Conservation (phyloP, 1,140 invertebrate species). For the Panagrolaimus sp. region DNA sequence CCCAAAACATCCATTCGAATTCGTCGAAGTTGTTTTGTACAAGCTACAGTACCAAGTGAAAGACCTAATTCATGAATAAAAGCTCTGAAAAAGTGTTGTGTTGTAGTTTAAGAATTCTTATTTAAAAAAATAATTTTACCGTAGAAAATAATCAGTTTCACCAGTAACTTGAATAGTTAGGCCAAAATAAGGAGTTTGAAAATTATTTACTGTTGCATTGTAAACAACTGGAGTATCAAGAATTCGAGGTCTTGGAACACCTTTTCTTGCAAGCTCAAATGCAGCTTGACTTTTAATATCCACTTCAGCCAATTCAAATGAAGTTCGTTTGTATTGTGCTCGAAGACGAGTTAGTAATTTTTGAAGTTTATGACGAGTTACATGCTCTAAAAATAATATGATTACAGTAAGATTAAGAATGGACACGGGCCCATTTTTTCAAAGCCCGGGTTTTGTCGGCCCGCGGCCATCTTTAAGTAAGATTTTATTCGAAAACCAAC, state of each 20-base stretch:
- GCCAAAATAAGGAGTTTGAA: slow-evolving; percentile 76
- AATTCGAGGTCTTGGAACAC: slow-evolving; percentile 71
- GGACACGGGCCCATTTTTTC: no score
- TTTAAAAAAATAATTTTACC: slow-evolving; percentile 30
- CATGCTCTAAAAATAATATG: slow-evolving; percentile 38
- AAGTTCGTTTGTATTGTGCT: slow-evolving; percentile 40
- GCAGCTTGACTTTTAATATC: slow-evolving; percentile 77
- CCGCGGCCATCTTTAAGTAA: no score
- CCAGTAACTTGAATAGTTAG: slow-evolving; percentile 66
- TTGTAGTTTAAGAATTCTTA: slow-evolving; percentile 12
- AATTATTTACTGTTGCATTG: slow-evolving; percentile 76
- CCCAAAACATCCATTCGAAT: slow-evolving; percentile 76
- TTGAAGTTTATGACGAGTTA: slow-evolving; percentile 29
- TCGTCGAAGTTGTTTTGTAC: slow-evolving; percentile 73
- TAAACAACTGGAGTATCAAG: slow-evolving; percentile 74
- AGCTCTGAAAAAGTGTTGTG: slow-evolving; percentile 37
- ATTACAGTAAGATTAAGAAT: slow-evolving; percentile 15
- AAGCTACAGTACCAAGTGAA: slow-evolving; percentile 72
- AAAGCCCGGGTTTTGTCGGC: no score
- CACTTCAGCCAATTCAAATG: slow-evolving; percentile 70
- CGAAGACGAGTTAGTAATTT: slow-evolving; percentile 41
- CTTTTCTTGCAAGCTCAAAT: slow-evolving; percentile 77
- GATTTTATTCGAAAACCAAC: slow-evolving; percentile 30
- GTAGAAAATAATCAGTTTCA: slow-evolving; percentile 46
- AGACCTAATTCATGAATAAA: slow-evolving; percentile 73